Evolutionary conservation across 2,113 vertebrate genomes (phyloP).

Genomic region (Clarias macrocephalus): DNA sequence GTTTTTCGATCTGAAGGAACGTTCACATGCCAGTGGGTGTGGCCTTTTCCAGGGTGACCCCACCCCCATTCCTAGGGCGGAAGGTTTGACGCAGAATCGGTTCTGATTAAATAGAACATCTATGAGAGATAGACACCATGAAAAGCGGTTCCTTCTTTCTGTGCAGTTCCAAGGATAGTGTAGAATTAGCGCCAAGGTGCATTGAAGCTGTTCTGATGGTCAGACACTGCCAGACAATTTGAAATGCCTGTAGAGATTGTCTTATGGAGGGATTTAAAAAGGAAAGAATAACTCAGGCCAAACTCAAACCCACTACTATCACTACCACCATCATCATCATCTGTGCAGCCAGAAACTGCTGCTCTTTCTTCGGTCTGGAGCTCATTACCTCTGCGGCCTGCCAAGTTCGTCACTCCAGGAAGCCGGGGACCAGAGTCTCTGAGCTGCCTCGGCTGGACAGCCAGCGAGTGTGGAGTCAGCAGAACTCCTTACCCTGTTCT

Average conservation of each 20-base stretch:
- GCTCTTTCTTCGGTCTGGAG: constrained; percentile 80
- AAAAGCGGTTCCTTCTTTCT: neutral
- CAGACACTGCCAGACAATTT: neutral
- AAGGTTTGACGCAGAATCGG: too few species aligned
- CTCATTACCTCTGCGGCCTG: constrained; percentile 80
- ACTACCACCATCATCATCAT: constrained; percentile 21
- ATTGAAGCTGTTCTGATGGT: constrained; percentile 11
- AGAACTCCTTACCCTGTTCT: constrained; percentile 29
- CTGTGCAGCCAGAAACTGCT: constrained; percentile 72
- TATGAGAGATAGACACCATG: neutral
- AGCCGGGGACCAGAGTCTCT: constrained; percentile 66
- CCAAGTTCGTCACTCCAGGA: constrained; percentile 65
- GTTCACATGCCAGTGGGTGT: neutral
- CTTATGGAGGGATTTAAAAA: constrained; percentile 3
- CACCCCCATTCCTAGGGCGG: neutral
- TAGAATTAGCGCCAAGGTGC: neutral
- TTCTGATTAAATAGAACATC: neutral
- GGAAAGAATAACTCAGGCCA: neutral
- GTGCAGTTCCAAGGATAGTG: neutral
- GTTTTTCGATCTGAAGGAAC: neutral
- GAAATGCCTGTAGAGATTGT: constrained; percentile 8
- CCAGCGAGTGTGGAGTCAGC: constrained; percentile 67
- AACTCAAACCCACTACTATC: constrained; percentile 42
- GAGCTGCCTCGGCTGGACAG: constrained; percentile 65
- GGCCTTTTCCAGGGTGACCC: neutral